These are phyloP conservation scores for Sicus ferrugineus DNA, from an alignment of 2,888 invertebrate species.

Conservation along the genomic window DNA sequence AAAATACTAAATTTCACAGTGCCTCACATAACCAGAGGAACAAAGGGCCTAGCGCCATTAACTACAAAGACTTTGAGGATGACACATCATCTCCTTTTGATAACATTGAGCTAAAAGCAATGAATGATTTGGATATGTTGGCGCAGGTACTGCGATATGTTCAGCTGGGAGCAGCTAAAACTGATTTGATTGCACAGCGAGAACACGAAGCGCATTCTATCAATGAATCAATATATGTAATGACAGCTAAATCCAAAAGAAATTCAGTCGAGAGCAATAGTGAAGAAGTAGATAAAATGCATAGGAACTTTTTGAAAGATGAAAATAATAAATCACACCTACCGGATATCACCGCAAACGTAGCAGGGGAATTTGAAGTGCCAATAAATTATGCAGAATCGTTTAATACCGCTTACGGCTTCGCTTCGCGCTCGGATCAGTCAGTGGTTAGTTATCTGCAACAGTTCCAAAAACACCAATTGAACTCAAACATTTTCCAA, in stretches of 20 bases:
- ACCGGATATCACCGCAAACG: conserved; percentile 50
- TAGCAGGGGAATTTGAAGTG: conserved; percentile 47
- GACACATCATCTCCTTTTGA: conserved; percentile 94
- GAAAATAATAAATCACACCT: conserved; percentile 52
- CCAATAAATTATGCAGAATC: conserved; percentile 41
- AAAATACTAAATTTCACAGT: background rate
- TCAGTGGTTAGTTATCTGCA: too few species aligned
- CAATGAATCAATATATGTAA: background rate
- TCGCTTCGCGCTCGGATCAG: background rate
- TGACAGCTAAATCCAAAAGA: background rate
- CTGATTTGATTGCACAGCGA: background rate
- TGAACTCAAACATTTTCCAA: background rate
- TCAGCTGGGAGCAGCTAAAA: conserved; percentile 47
- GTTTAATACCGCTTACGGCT: background rate
- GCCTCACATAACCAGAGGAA: conserved; percentile 16
- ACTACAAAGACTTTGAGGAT: conserved; percentile 85
- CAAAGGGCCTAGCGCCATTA: conserved; percentile 49
- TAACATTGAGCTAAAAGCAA: conserved; percentile 88
- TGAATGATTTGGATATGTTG: conserved; percentile 90
- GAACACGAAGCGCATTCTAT: background rate
- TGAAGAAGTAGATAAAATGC: background rate
- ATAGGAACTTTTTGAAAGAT: conserved; percentile 39
- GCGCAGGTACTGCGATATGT: conserved; percentile 76
- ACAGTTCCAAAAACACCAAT: conserved; percentile 32
- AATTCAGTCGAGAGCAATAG: background rate